phyloP scores from a whole-genome alignment of 1,140 invertebrate genomes.

The Diabrotica undecimpunctata region DNA sequence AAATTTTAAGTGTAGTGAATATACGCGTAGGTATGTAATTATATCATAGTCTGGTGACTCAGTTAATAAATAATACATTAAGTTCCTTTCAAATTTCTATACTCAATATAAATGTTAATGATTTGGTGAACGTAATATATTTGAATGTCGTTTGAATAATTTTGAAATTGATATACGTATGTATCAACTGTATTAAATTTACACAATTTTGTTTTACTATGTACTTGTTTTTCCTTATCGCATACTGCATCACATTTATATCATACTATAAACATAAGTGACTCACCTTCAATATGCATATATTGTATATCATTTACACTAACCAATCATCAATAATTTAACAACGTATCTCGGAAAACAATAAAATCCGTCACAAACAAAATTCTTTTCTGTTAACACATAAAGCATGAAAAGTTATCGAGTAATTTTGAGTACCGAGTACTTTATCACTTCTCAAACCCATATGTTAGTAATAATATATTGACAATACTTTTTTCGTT shows the following conservation, averaged over 20 bases:
- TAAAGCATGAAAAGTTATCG: too few relatives aligned
- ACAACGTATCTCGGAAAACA: too few relatives aligned
- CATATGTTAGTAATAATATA: too few relatives aligned
- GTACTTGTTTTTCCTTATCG: neutral
- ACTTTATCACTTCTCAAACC: too few relatives aligned
- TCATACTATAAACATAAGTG: neutral
- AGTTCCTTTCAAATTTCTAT: constrained; percentile 6
- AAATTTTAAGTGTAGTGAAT: too few relatives aligned
- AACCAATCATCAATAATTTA: neutral
- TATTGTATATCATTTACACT: neutral
- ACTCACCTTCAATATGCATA: neutral
- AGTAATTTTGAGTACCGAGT: too few relatives aligned
- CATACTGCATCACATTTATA: neutral
- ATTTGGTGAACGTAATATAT: constrained; percentile 9
- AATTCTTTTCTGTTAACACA: too few relatives aligned
- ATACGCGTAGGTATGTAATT: constrained; percentile 5
- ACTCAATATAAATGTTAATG: constrained; percentile 8
- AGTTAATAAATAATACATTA: constrained; percentile 9
- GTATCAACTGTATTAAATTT: neutral
- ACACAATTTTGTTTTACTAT: neutral
- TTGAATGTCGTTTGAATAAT: constrained; percentile 17
- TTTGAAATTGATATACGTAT: constrained; percentile 5
- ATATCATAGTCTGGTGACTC: constrained; percentile 7
- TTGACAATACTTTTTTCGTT: too few relatives aligned
- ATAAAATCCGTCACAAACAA: too few relatives aligned